Evolutionary conservation across 2,888 invertebrate genomes (phyloP).

Genomic region (Gortyna flavago): DNA sequence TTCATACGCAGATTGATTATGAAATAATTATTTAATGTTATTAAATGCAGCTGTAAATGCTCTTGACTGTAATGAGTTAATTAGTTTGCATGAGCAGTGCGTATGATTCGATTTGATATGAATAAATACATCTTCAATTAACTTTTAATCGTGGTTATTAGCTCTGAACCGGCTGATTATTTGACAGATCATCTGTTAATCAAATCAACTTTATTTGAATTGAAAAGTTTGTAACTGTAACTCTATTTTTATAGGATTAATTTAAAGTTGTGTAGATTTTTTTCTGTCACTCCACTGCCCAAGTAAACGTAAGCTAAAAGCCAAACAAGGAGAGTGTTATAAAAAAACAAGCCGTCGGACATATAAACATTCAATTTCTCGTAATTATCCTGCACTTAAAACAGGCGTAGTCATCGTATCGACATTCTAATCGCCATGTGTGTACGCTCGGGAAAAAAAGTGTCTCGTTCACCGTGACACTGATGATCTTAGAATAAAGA

Average conservation of each 20-base stretch:
- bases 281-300: background rate
- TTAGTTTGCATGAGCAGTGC: slow-evolving; percentile 44
- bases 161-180: slow-evolving; percentile 27
- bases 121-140: slow-evolving; percentile 44
- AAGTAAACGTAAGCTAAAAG: slow-evolving; percentile 23
- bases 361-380: slow-evolving; percentile 44
- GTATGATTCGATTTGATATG: slow-evolving; percentile 56
- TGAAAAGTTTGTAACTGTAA: slow-evolving; percentile 15
- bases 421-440: slow-evolving; percentile 75
- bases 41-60: slow-evolving; percentile 29
- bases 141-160: slow-evolving; percentile 41
- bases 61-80: slow-evolving; percentile 54
- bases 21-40: slow-evolving; percentile 36
- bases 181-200: slow-evolving; percentile 41
- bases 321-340: slow-evolving; percentile 22
- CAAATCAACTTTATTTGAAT: slow-evolving; percentile 16
- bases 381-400: slow-evolving; percentile 32
- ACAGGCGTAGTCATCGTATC: slow-evolving; percentile 61
- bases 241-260: slow-evolving; percentile 20
- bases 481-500: slow-evolving; percentile 84
- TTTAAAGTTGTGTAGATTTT: background rate
- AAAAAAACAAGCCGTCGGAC: slow-evolving; percentile 16
- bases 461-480: slow-evolving; percentile 87
- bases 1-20: slow-evolving; percentile 21
- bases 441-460: slow-evolving; percentile 73